Conservation (phyloP, 35 echinoderm and acorn worm genomes). For the Amphiura filiformis region DNA sequence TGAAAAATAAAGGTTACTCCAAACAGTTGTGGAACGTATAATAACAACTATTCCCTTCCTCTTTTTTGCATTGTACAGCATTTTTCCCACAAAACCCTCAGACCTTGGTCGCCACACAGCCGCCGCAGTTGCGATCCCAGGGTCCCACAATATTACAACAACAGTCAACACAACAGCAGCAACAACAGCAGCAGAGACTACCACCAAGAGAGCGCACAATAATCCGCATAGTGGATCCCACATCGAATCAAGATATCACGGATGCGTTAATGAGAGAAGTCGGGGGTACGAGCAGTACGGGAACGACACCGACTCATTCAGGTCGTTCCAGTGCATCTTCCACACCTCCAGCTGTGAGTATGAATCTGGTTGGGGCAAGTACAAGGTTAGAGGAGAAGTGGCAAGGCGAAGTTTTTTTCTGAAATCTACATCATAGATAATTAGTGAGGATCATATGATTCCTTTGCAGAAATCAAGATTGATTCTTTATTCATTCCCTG, state of each 20-base stretch:
- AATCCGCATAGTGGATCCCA: constrained; percentile 71
- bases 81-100: constrained; percentile 25
- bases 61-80: background rate
- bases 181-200: constrained; percentile 19
- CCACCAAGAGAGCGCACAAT: constrained; percentile 51
- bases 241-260: constrained; percentile 69
- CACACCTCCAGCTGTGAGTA: constrained; percentile 59
- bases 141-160: background rate
- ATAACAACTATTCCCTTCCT: no score
- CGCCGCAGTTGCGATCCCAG: constrained; percentile 5
- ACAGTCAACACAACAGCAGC: no score
- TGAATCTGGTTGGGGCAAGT: no score
- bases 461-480: no score
- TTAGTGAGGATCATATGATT: no score
- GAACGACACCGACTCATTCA: constrained; percentile 37
- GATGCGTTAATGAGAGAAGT: constrained; percentile 68
- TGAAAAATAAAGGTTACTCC: no score
- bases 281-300: background rate
- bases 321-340: constrained; percentile 45
- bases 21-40: no score
- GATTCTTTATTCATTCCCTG: no score
- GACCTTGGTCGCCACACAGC: background rate
- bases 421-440: no score
- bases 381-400: no score
- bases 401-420: no score